Evolutionary conservation across 1,140 invertebrate genomes (phyloP).

Genomic region (Drosophila nebulosa): DNA sequence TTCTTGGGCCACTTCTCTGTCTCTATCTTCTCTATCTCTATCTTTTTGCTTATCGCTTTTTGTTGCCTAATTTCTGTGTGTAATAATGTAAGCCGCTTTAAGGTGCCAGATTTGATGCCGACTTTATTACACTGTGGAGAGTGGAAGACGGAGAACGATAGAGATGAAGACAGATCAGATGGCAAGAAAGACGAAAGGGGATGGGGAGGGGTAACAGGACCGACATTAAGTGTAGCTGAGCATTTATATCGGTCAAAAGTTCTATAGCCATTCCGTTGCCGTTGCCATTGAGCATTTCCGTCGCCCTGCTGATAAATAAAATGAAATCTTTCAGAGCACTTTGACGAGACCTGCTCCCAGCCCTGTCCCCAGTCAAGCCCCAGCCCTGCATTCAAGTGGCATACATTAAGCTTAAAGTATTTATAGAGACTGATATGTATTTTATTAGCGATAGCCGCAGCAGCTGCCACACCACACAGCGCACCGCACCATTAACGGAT

Average conservation of each 20-base stretch:
- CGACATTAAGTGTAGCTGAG: neutral
- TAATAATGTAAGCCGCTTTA: slow-evolving; percentile 42
- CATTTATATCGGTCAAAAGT: slow-evolving; percentile 49
- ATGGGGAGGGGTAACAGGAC: neutral
- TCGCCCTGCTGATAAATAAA: slow-evolving; percentile 40
- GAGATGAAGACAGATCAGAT: too few species aligned
- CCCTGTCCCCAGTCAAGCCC: neutral
- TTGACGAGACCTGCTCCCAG: neutral
- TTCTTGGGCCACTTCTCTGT: neutral
- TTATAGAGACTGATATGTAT: slow-evolving; percentile 50
- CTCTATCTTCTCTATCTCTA: neutral
- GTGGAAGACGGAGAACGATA: too few species aligned
- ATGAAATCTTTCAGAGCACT: slow-evolving; percentile 41
- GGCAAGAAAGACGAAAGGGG: neutral
- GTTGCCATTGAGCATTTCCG: slow-evolving; percentile 43
- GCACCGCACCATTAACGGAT: neutral
- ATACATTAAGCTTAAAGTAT: slow-evolving; percentile 36
- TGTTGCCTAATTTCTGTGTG: slow-evolving; percentile 46
- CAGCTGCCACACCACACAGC: slow-evolving; percentile 1
- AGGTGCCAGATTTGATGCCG: slow-evolving; percentile 47
- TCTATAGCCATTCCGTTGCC: neutral
- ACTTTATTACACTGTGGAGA: slow-evolving; percentile 1
- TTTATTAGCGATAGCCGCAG: slow-evolving; percentile 44
- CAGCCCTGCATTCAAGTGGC: slow-evolving; percentile 39
- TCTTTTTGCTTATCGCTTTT: slow-evolving; percentile 22